Base-by-base conservation (phyloP, 2,113 vertebrate genomes). In the Eptatretus burgeri region DNA sequence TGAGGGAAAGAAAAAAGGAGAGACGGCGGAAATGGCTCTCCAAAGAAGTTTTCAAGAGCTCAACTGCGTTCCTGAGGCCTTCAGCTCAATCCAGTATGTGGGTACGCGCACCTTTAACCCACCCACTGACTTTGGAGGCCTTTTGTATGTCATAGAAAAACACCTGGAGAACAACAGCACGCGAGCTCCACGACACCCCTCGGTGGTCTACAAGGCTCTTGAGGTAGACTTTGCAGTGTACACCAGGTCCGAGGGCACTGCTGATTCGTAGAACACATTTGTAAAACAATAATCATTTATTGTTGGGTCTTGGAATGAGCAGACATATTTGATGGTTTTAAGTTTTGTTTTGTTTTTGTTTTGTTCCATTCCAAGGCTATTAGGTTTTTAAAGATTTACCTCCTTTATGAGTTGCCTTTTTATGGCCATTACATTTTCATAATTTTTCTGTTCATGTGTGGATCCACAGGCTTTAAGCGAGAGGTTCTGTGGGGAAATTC, bases 51-150 rank as follows among this genome's bases (percentile, higher is more conserved):
- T 98, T 73, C 79, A 85, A 70, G 91, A 84, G 73, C 73, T 98
- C 66, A 80, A 81, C 64, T 78, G 88, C 65, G 85, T 91, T 68
- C 91, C 91, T 0, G 89, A 98, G 72, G 89, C 91, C n/a, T 98
- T 98, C 73, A 94, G 91, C 71, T 95, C 91, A 60, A 76, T 98
- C 68, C 86, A 88, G 72, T 98, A 96, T 74, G 81, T 84, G 27
- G 91, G 91, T 67, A 98, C 89, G 13, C 83, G 87, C 64, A 94
- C 89, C 50, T 84, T 87, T 74, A 98, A 93, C 72, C 89, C 87
- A 20, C 91, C 89, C 63, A 96, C 89, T 0, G 89, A 98, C 76
- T 98, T 98, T 73, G 83, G 81, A 19, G 87, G 91, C 5, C 79
- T 98, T 51, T 78, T 89, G 62, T 78, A 75, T 41, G 81, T 73